Percentiles rank a stretch among this genome's conserved stretches.
These are phyloP conservation scores for Meloidogyne floridensis DNA, from an alignment of 1,140 invertebrate genomes.

Conservation along the genomic window DNA sequence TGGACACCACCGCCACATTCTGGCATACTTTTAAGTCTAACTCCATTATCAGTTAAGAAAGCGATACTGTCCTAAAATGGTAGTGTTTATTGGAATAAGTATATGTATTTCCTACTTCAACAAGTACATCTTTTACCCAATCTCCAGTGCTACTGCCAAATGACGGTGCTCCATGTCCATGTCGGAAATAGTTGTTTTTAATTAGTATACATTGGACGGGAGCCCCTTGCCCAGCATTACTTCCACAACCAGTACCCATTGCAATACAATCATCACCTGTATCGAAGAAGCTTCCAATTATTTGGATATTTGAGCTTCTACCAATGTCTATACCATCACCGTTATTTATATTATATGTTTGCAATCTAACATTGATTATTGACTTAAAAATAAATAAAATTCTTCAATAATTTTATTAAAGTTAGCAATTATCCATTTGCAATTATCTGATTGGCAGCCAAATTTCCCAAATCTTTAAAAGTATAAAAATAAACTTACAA, in stretches of 20 bases:
- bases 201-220: not conserved
- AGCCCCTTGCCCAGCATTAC: not conserved
- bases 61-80: constrained; percentile 13
- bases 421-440: not conserved
- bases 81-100: not conserved
- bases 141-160: not conserved
- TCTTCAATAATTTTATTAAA: no score
- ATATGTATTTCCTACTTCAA: not conserved
- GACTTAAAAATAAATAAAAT: not conserved
- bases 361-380: not conserved
- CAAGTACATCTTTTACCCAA: constrained; percentile 8
- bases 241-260: constrained; percentile 1
- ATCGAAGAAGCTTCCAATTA: constrained; percentile 5
- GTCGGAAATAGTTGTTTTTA: constrained; percentile 15
- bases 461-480: not conserved
- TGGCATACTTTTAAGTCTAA: constrained; percentile 8
- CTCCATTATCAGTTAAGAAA: constrained; percentile 20
- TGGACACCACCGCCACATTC: constrained; percentile 13
- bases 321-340: constrained; percentile 19
- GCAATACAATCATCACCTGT: constrained; percentile 19
- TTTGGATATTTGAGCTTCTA: not conserved
- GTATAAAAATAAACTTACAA: not conserved
- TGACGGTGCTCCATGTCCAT: constrained; percentile 13
- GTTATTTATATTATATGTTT: constrained; percentile 22
- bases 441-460: constrained; percentile 9